Evolutionary conservation across 2,797 vertebrate species (phyloP), one percentile per base, ranked within the genome.

Genomic region (Hyperoplus immaculatus): DNA sequence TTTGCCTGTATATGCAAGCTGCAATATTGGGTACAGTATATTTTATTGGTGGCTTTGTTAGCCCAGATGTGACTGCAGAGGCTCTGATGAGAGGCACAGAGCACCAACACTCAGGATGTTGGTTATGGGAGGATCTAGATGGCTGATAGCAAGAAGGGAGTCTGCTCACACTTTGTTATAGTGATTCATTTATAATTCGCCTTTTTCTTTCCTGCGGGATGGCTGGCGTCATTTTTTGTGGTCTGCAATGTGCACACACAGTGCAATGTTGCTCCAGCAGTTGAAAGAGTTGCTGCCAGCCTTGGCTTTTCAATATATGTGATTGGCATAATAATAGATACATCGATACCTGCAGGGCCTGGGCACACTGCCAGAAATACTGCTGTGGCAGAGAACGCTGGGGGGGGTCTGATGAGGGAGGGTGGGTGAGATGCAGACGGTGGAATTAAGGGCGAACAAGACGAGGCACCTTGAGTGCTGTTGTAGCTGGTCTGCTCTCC

Each of bases 301-400:
- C 75, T 50, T 42, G 73, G 45, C 36, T 42, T 76, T 86, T 88
- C 80, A 78, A 73, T 82, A 93, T 87, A 87, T 87, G 77, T 76
- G 84, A 90, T 91, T 61, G 70, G 78, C 67, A 88, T 94, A 94
- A 93, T 94, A 94, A 94, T 93, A 95, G 90, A 89, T 75, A 78
- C 82, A 92, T 93, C 88, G 72, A 93, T 95, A 93, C 83, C 91
- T 94, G 88, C 88, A 88, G 85, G 83, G 80, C 45, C 73, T 43
- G 46, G 90, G 83, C 76, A 55, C 16, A 2, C 51, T 54, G 83
- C 86, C 87, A 91, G 77, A 77, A 75, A 81, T 11, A 42, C 78
- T 60, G 77, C 79, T 63, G 60, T 58, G 47, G 70, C 56, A 58
- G 10, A 15, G 68, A 62, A 50, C 12, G n/a, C 62, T 18, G 51